Percentiles rank a stretch among this genome's conserved stretches.
phyloP scores from a whole-genome alignment of 1,140 invertebrate genomes.

The Cydia splendana region DNA sequence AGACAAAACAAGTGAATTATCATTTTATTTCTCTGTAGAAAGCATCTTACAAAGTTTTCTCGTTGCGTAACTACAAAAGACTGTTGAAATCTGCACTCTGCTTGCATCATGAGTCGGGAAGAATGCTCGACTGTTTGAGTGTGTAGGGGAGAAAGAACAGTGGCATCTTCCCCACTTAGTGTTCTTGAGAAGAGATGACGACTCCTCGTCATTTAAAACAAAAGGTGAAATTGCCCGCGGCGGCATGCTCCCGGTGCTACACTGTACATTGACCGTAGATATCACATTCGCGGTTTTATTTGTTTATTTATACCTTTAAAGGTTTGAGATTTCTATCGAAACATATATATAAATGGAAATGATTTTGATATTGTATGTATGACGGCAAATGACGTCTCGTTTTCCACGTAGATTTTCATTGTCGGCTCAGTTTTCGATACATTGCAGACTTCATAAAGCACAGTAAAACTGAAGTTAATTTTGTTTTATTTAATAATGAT shows the following conservation, averaged over 20 bases:
- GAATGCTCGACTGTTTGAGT: slow-evolving; percentile 64
- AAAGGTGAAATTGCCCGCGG: slow-evolving; percentile 63
- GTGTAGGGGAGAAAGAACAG: slow-evolving; percentile 59
- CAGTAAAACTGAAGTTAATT: too few species aligned
- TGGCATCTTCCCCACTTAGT: slow-evolving; percentile 64
- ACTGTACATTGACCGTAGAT: slow-evolving; percentile 60
- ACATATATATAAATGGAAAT: too few species aligned
- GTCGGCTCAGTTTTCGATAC: too few species aligned
- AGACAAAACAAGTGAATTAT: slow-evolving; percentile 31
- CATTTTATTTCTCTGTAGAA: slow-evolving; percentile 24
- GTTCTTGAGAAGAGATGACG: slow-evolving; percentile 51
- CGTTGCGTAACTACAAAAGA: slow-evolving; percentile 58
- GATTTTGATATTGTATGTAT: too few species aligned
- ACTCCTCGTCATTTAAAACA: slow-evolving; percentile 69
- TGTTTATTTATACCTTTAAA: neutral
- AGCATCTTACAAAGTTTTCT: slow-evolving; percentile 27
- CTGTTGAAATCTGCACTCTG: slow-evolving; percentile 62
- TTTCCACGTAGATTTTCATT: too few species aligned
- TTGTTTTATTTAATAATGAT: too few species aligned
- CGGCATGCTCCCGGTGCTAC: slow-evolving; percentile 43
- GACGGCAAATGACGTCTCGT: too few species aligned
- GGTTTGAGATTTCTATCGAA: too few species aligned
- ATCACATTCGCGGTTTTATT: slow-evolving; percentile 35
- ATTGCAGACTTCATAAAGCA: too few species aligned
- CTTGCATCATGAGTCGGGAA: slow-evolving; percentile 57